Evolutionary conservation across 1,140 invertebrate genomes (phyloP).

Genomic region (Nasonia giraulti): DNA sequence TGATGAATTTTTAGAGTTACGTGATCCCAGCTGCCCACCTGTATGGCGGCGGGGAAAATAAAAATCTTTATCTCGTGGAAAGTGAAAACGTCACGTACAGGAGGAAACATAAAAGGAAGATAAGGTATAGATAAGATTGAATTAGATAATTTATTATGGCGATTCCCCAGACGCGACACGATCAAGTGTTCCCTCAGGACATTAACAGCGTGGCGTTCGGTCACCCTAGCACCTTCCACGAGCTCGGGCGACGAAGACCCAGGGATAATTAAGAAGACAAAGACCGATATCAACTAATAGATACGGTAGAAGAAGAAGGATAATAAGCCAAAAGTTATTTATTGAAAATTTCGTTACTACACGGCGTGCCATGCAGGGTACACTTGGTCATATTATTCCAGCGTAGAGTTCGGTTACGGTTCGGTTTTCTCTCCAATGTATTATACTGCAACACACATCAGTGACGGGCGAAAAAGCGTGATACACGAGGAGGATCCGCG

Average conservation of each 20-base stretch:
- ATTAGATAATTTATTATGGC: conserved; percentile 44
- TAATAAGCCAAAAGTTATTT: background rate
- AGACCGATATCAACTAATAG: background rate
- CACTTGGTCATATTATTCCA: too few relatives aligned
- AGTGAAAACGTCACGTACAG: conserved; percentile 11
- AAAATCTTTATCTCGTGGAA: conserved; percentile 12
- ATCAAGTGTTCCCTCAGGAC: conserved; percentile 42
- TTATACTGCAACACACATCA: too few relatives aligned
- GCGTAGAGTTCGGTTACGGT: too few relatives aligned
- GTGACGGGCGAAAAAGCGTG: background rate
- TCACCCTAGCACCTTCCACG: conserved; percentile 5
- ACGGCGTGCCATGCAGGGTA: too few relatives aligned
- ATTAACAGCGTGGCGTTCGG: conserved; percentile 5
- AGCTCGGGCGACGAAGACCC: conserved; percentile 7
- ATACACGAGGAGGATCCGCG: background rate
- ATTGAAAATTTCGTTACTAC: too few relatives aligned
- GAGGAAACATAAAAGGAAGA: conserved; percentile 6
- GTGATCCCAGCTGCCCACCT: background rate
- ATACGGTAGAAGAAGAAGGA: background rate
- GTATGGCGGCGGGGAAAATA: background rate
- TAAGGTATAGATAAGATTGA: conserved; percentile 37
- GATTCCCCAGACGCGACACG: conserved; percentile 33
- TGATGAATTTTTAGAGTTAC: too few relatives aligned
- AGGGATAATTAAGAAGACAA: conserved; percentile 30
- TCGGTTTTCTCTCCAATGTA: too few relatives aligned